phyloP scores from a whole-genome alignment of 2,113 vertebrate species.

The Tachysurus fulvidraco region DNA sequence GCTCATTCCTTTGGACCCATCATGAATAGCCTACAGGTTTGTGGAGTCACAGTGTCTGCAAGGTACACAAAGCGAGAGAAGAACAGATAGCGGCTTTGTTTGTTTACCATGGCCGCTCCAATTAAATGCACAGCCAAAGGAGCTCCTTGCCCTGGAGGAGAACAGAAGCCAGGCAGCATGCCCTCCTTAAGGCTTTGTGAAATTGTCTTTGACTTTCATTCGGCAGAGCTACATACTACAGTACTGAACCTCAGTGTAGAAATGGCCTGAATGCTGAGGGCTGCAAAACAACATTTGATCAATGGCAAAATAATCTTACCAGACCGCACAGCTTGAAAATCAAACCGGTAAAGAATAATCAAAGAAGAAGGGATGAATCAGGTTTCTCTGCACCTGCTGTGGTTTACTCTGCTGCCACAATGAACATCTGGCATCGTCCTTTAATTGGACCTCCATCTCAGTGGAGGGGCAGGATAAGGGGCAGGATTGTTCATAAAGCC shows the following conservation, averaged over 20 bases:
- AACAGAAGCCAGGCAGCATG: not conserved
- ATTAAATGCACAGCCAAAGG: constrained; percentile 41
- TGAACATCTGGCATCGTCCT: constrained; percentile 26
- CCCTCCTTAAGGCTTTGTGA: not conserved
- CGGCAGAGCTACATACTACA: not conserved
- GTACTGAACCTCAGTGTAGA: not conserved
- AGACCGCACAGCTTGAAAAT: constrained; percentile 13
- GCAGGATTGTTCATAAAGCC: not conserved
- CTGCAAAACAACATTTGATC: not conserved
- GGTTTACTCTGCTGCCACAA: not conserved
- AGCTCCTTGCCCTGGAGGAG: not conserved
- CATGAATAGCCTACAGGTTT: constrained; percentile 34
- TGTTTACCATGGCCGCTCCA: constrained; percentile 39
- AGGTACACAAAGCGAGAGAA: constrained; percentile 40
- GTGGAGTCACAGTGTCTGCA: constrained; percentile 47
- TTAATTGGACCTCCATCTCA: not conserved
- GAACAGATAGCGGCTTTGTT: constrained; percentile 43
- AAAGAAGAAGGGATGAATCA: not conserved
- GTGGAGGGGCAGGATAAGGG: constrained; percentile 7
- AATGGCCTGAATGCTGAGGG: not conserved
- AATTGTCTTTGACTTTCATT: not conserved
- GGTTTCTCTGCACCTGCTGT: constrained; percentile 27
- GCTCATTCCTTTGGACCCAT: constrained; percentile 28
- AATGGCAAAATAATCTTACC: constrained; percentile 8
- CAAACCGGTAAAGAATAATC: not conserved